Base-by-base conservation (phyloP, 2,888 invertebrate species). In the Neoscelio sp. region DNA sequence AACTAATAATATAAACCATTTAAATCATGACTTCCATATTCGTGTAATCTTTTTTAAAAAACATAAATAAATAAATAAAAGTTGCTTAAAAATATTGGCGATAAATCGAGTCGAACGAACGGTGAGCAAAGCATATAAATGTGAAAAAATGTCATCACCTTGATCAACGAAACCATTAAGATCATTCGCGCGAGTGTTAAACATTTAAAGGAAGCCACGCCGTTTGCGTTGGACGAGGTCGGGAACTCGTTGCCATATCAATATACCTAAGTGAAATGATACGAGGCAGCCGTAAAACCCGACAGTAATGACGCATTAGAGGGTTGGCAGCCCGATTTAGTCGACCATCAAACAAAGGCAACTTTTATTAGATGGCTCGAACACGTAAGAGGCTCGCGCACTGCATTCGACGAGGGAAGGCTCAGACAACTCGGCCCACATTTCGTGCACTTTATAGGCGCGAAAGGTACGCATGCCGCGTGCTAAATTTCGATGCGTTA, bases 251-350 rank as follows among this genome's bases (percentile, higher is more conserved):
- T 88, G 90, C 89, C 90, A 90, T 90, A 90, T 90, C 90, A 90
- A 90, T 90, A 90, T 90, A 90, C 90, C 90, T 90, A 90, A 90
- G 90, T 90, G 90, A 90, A 90, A 90, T 90, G 90, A 90, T 90
- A 90, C 89, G 90, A 89, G 90, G 85, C 87, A 81, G 85, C 86
- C 89, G 89, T 90, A 90, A 90, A 88, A 84, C 86, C 86, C 88
- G 90, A 90, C 90, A 90, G 90, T 90, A 90, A 90, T 90, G 90
- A 90, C 90, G 90, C 90, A 90, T 90, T 90, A 90, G 90, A 88
- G 90, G 89, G 89, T 89, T 88, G 88, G 87, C 87, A 87, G 87
- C 85, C 87, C 89, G 90, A 90, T 90, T 90, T 89, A 90, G 89
- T 82, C 84, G 87, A 86, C 89, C 89, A 90, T 90, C 90, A 89